Conservation (phyloP, 2,797 vertebrate species). For the Cygnus olor region DNA sequence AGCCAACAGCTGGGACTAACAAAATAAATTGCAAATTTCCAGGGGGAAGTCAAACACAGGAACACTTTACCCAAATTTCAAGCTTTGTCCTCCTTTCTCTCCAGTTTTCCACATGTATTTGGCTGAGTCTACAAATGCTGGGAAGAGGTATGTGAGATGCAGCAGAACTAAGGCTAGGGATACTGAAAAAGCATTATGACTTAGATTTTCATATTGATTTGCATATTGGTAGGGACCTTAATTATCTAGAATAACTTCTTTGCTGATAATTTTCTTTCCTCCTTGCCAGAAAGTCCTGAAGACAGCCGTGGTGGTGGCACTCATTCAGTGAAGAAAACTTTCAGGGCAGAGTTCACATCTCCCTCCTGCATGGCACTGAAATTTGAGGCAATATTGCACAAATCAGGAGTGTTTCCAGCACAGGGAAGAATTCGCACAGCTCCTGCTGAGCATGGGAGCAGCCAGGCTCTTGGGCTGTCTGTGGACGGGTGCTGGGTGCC, state of each 20-base stretch:
- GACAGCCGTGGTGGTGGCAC: neutral
- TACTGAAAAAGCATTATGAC: neutral
- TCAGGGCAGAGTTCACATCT: neutral
- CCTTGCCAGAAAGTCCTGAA: neutral
- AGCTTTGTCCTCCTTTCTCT: neutral
- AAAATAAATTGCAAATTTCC: neutral
- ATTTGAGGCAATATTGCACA: neutral
- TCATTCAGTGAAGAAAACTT: neutral
- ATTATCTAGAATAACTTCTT: neutral
- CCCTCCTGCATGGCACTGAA: neutral
- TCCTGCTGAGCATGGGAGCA: neutral
- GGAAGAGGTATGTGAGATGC: neutral
- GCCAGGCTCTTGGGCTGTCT: neutral
- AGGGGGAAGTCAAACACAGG: neutral
- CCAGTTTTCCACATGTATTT: neutral
- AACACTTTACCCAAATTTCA: neutral
- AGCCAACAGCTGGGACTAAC: neutral
- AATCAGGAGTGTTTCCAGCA: neutral
- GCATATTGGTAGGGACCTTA: neutral
- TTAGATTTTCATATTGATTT: neutral
- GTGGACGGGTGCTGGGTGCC: neutral
- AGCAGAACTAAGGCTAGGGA: neutral
- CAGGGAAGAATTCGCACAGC: accelerated
- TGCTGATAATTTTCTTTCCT: neutral
- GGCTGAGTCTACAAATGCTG: neutral